Evolutionary conservation across 2,888 invertebrate genomes (phyloP).

Genomic region (Nomada goodeniana): DNA sequence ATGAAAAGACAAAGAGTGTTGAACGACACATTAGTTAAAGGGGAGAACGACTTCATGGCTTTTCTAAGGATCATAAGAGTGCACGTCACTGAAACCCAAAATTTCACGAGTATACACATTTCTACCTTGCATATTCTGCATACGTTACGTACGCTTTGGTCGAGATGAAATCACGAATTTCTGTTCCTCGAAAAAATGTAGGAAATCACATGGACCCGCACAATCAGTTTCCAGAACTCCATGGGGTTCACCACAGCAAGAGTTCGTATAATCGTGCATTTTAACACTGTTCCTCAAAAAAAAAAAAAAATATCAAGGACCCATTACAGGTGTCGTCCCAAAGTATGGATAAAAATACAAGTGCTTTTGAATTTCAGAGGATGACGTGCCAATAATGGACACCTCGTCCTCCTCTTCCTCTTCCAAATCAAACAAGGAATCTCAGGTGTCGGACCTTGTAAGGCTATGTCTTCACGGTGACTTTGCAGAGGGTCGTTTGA

Average conservation of each 20-base stretch:
- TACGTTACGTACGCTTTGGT: not conserved
- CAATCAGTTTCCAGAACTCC: not conserved
- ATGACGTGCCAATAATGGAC: slow-evolving; percentile 20
- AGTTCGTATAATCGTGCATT: not conserved
- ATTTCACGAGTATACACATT: slow-evolving; percentile 60
- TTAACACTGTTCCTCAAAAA: no score
- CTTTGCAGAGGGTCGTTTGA: slow-evolving; percentile 85
- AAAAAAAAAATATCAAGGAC: no score
- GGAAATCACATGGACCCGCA: not conserved
- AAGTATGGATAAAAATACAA: no score
- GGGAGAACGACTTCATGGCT: slow-evolving; percentile 67
- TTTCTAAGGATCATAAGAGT: slow-evolving; percentile 72
- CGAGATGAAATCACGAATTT: not conserved
- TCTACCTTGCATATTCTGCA: not conserved
- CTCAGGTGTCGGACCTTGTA: slow-evolving; percentile 10
- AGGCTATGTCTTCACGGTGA: slow-evolving; percentile 86
- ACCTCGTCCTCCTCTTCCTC: slow-evolving; percentile 6
- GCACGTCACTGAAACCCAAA: slow-evolving; percentile 66
- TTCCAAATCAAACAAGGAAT: not conserved
- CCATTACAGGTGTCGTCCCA: no score
- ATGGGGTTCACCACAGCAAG: not conserved
- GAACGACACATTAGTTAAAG: slow-evolving; percentile 17
- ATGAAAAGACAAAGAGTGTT: slow-evolving; percentile 15
- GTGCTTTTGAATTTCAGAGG: not conserved
- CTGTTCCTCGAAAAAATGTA: not conserved